Evolutionary conservation across 2,113 vertebrate genomes (phyloP).

Genomic region (Tympanuchus pallidicinctus): DNA sequence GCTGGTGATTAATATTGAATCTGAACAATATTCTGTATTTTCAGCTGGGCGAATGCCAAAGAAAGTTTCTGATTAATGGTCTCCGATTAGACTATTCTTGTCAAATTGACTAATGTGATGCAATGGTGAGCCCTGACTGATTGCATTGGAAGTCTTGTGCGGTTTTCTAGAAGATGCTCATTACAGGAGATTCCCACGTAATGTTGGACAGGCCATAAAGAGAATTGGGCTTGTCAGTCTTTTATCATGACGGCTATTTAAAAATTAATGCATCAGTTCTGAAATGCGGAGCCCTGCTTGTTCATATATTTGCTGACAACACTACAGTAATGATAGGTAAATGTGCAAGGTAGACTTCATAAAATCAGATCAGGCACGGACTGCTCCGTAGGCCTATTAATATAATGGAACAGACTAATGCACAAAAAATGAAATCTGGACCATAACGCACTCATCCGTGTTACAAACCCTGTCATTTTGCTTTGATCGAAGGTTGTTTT

Average conservation of each 20-base stretch:
- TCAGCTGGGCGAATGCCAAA: slow-evolving; percentile 31
- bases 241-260: slow-evolving; percentile 63
- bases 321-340: background rate
- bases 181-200: slow-evolving; percentile 68
- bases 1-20: background rate
- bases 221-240: slow-evolving; percentile 69
- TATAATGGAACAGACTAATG: background rate
- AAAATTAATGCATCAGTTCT: slow-evolving; percentile 57
- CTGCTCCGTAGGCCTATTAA: background rate
- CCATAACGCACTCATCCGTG: background rate
- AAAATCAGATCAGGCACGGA: background rate
- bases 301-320: slow-evolving; percentile 51
- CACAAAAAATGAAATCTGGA: background rate
- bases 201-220: slow-evolving; percentile 60
- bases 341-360: background rate
- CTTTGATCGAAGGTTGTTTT: background rate
- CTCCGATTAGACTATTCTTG: slow-evolving; percentile 63
- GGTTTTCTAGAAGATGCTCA: slow-evolving; percentile 65
- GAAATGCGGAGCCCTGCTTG: slow-evolving; percentile 26
- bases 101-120: slow-evolving; percentile 76
- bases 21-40: slow-evolving; percentile 38
- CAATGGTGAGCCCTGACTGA: slow-evolving; percentile 49
- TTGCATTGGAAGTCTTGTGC: slow-evolving; percentile 64
- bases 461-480: background rate
- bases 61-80: slow-evolving; percentile 62